A percentile compares a stretch with the other conserved stretches of the same genome.
Evolutionary conservation across 2,888 invertebrate genomes (phyloP).

Genomic region (Nemoura dubitans): DNA sequence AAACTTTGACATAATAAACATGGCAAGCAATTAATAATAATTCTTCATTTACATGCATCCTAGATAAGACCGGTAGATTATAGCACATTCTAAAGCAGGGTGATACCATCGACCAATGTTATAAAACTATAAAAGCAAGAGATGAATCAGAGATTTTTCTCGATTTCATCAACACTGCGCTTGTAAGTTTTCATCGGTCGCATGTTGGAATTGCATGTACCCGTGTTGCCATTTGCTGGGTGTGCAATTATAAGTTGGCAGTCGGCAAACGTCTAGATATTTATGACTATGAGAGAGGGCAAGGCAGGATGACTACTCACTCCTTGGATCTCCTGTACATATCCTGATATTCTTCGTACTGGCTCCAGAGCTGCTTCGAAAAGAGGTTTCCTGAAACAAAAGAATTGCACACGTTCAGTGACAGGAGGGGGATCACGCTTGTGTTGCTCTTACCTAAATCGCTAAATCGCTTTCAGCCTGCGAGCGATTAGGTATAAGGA

Average conservation of each 20-base stretch:
- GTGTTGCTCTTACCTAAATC: too few species aligned
- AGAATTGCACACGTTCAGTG: constrained; percentile 5
- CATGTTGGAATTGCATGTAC: neutral
- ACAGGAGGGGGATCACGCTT: too few species aligned
- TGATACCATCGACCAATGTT: neutral
- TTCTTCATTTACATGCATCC: neutral
- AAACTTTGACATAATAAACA: constrained; percentile 21
- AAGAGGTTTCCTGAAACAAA: constrained; percentile 65
- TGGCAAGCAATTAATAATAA: constrained; percentile 4
- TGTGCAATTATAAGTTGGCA: neutral
- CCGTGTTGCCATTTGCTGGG: neutral
- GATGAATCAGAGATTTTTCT: neutral
- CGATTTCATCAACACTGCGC: neutral
- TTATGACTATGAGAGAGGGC: neutral
- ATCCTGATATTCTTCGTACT: constrained; percentile 72
- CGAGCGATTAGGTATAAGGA: too few species aligned
- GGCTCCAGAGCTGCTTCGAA: constrained; percentile 71
- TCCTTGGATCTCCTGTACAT: constrained; percentile 67
- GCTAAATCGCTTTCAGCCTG: too few species aligned
- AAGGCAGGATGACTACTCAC: constrained; percentile 55
- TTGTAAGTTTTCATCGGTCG: too few species aligned
- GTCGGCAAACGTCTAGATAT: neutral
- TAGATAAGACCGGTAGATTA: neutral
- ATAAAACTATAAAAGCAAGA: neutral
- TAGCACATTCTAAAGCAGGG: neutral